phyloP scores from a whole-genome alignment of 2,113 vertebrate genomes.

The Chlamydotis undulata region DNA sequence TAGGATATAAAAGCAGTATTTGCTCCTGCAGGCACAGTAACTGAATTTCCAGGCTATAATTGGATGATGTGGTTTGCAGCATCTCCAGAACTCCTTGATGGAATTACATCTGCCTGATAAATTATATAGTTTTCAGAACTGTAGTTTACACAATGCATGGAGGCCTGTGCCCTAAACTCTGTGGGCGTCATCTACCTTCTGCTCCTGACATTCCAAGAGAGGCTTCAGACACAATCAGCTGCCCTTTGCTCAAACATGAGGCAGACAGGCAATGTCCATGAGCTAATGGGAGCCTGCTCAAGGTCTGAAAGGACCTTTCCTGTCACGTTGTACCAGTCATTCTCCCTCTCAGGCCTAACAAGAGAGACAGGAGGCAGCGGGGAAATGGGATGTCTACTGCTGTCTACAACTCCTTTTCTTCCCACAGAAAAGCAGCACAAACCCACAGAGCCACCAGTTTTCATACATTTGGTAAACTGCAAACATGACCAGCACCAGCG shows the following conservation, averaged over 20 bases:
- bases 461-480: background rate
- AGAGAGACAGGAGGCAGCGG: background rate
- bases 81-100: conserved; percentile 43
- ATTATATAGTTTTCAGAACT: conserved; percentile 11
- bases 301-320: background rate
- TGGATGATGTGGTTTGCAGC: conserved; percentile 46
- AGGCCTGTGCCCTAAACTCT: background rate
- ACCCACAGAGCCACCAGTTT: background rate
- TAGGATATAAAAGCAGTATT: background rate
- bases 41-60: conserved; percentile 42
- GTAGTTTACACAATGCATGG: background rate
- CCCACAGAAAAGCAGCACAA: background rate
- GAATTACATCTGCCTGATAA: conserved; percentile 50
- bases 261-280: background rate
- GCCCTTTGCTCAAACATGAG: background rate
- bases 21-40: conserved; percentile 44
- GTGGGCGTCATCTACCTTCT: background rate
- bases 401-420: background rate
- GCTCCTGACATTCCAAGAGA: background rate
- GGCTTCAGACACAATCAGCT: background rate
- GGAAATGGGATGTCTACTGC: background rate
- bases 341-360: rapidly evolving
- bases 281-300: background rate
- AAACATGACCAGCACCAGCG: background rate
- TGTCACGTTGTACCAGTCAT: rapidly evolving